A percentile compares a stretch with the other conserved stretches of the same genome.
phyloP scores from a whole-genome alignment of 2,888 invertebrate genomes.

The Blomia tropicalis region DNA sequence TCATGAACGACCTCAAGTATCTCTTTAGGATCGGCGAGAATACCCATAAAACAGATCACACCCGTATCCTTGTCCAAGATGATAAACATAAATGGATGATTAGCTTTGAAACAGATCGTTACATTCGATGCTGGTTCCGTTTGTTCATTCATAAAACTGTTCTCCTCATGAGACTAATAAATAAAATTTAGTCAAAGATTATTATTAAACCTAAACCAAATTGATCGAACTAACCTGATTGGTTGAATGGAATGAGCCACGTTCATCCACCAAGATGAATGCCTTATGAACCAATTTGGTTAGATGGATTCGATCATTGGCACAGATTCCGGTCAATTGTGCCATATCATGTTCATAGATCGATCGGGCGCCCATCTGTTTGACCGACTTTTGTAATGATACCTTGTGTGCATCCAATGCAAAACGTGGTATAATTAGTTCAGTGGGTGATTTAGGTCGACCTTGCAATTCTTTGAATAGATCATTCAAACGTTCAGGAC shows the following conservation, averaged over 20 bases:
- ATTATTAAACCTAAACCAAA: not conserved
- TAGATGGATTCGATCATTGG: slow-evolving; percentile 11
- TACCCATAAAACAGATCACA: slow-evolving; percentile 19
- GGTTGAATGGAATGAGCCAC: slow-evolving; percentile 1
- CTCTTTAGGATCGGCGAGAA: slow-evolving; percentile 20
- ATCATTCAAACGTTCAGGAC: not conserved
- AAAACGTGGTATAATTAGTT: slow-evolving; percentile 22
- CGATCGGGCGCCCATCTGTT: slow-evolving; percentile 24
- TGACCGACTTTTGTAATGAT: slow-evolving; percentile 19
- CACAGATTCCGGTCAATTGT: slow-evolving; percentile 15
- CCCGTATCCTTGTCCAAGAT: slow-evolving; percentile 17
- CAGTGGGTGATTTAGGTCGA: not conserved
- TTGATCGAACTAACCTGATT: not conserved
- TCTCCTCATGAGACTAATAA: not conserved
- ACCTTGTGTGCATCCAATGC: slow-evolving; percentile 22
- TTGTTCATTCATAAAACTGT: not conserved
- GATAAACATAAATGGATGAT: slow-evolving; percentile 25
- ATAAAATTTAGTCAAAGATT: not conserved
- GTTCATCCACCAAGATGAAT: slow-evolving; percentile 23
- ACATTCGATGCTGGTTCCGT: not conserved
- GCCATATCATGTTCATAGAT: slow-evolving; percentile 19
- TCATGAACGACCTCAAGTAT: slow-evolving; percentile 24
- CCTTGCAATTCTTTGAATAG: slow-evolving; percentile 2
- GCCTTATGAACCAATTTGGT: slow-evolving; percentile 21
- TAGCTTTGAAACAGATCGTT: slow-evolving; percentile 12